phyloP scores from a whole-genome alignment of 2,797 vertebrate species.

The Pagetopsis macropterus region DNA sequence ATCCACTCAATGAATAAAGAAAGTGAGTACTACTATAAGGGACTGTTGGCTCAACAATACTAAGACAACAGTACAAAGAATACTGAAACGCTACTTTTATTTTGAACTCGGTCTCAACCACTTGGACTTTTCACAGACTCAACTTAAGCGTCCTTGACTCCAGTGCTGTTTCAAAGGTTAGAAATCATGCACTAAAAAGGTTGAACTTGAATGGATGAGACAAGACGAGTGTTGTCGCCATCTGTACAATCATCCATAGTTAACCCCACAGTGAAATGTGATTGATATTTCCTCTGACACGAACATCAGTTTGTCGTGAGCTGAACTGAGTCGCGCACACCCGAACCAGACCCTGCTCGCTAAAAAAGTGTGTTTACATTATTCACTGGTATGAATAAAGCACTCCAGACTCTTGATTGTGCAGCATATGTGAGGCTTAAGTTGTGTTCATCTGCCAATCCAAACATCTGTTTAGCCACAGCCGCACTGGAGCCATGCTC shows the following conservation, averaged over 20 bases:
- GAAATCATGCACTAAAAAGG: not conserved
- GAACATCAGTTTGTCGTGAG: conserved; percentile 55
- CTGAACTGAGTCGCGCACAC: conserved; percentile 34
- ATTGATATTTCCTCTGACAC: conserved; percentile 57
- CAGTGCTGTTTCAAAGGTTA: not conserved
- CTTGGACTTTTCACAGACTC: not conserved
- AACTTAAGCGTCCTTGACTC: not conserved
- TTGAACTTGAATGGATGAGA: not conserved
- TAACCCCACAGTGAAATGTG: conserved; percentile 16
- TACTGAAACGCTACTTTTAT: not conserved
- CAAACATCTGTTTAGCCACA: conserved; percentile 73
- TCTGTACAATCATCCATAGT: not conserved
- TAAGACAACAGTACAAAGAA: not conserved
- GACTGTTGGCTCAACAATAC: too few species aligned
- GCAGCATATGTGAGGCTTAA: conserved; percentile 72
- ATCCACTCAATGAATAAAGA: too few species aligned
- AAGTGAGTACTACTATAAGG: too few species aligned
- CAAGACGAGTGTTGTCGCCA: not conserved
- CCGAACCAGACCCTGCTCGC: conserved; percentile 26
- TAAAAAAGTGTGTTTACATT: conserved; percentile 62
- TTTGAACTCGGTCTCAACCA: not conserved
- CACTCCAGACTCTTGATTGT: conserved; percentile 55
- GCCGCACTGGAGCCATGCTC: conserved; percentile 42
- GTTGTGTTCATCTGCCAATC: conserved; percentile 72
- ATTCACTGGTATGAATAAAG: conserved; percentile 76